Evolutionary conservation across 1,140 invertebrate species (phyloP).

Genomic region (Ectropis grisescens): DNA sequence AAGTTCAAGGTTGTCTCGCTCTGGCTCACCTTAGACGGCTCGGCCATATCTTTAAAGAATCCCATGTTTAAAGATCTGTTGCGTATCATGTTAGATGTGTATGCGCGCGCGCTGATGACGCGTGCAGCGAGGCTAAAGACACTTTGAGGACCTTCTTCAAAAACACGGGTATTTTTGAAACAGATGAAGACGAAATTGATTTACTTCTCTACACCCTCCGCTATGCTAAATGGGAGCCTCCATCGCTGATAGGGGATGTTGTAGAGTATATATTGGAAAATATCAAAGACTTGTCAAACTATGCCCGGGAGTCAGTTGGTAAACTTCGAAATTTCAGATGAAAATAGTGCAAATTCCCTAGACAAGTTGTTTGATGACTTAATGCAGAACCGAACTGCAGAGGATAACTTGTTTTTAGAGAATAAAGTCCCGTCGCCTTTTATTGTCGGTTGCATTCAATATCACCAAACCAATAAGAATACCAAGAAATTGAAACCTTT

Average conservation of each 20-base stretch:
- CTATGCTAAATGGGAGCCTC: constrained; percentile 30
- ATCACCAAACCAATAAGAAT: constrained; percentile 34
- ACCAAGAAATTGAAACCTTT: constrained; percentile 51
- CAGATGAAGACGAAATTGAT: constrained; percentile 74
- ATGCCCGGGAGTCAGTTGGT: constrained; percentile 37
- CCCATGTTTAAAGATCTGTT: constrained; percentile 72
- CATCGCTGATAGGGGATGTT: constrained; percentile 41
- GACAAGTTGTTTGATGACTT: constrained; percentile 55
- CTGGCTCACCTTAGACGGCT: constrained; percentile 72
- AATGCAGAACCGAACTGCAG: constrained; percentile 35
- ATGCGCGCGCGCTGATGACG: constrained; percentile 58
- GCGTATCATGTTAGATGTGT: constrained; percentile 71
- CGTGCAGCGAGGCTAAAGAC: constrained; percentile 49
- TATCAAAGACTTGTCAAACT: constrained; percentile 31
- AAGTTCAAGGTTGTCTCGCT: constrained; percentile 78
- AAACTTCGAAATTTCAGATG: constrained; percentile 38
- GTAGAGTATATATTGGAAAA: constrained; percentile 46
- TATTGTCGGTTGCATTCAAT: constrained; percentile 54
- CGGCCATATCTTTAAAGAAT: constrained; percentile 69
- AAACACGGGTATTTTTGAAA: constrained; percentile 74
- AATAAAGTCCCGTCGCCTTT: constrained; percentile 55
- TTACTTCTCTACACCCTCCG: constrained; percentile 74
- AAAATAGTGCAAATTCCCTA: constrained; percentile 31
- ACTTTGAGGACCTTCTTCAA: constrained; percentile 71
- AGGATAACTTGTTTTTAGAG: constrained; percentile 43